Evolutionary conservation across 2,888 invertebrate genomes (phyloP).

Genomic region (Ormyrus thymus): DNA sequence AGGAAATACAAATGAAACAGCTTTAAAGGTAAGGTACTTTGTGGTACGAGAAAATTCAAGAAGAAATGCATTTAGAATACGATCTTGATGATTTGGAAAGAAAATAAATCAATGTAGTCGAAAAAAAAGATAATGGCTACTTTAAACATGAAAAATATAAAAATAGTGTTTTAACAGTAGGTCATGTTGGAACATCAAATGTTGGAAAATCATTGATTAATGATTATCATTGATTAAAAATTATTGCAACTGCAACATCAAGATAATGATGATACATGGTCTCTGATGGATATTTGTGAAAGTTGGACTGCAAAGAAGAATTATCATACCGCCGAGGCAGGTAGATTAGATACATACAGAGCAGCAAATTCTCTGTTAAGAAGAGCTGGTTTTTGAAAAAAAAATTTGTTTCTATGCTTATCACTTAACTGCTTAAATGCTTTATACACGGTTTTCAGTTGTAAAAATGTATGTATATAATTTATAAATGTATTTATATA

Average conservation of each 20-base stretch:
- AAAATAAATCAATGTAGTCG: too few relatives aligned
- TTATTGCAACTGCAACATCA: conserved; percentile 80
- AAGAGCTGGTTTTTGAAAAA: conserved; percentile 91
- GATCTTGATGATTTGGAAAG: too few relatives aligned
- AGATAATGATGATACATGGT: conserved; percentile 86
- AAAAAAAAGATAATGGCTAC: conserved; percentile 77
- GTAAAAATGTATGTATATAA: too few relatives aligned
- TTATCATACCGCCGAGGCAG: conserved; percentile 90
- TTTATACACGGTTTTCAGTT: too few relatives aligned
- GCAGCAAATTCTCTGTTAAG: conserved; percentile 92
- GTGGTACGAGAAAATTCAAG: too few relatives aligned
- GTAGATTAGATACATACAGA: conserved; percentile 89
- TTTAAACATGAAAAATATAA: conserved; percentile 79
- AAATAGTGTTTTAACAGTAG: conserved; percentile 68
- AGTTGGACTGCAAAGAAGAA: conserved; percentile 93
- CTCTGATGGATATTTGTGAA: conserved; percentile 92
- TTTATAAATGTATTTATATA: too few relatives aligned
- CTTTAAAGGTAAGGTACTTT: too few relatives aligned
- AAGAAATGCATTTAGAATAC: too few relatives aligned
- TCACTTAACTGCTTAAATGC: too few relatives aligned
- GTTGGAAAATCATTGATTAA: conserved; percentile 97
- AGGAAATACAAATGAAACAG: too few relatives aligned
- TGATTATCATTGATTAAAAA: conserved; percentile 81
- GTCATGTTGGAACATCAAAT: conserved; percentile 95
- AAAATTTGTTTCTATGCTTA: conserved; percentile 86